Conservation (phyloP, 1,140 invertebrate genomes). For the Acromyrmex charruanus region DNA sequence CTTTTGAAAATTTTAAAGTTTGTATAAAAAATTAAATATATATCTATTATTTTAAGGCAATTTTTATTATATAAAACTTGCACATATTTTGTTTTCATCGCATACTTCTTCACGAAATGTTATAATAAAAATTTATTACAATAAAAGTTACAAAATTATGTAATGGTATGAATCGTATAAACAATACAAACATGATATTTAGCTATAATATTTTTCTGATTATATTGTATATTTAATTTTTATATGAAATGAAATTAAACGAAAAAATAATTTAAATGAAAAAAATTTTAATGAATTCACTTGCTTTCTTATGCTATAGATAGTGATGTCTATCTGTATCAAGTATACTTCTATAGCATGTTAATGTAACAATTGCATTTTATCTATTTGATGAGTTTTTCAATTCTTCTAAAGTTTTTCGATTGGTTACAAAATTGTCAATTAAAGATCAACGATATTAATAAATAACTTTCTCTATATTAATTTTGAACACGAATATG, state of each 20-base stretch:
- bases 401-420: background rate
- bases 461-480: background rate
- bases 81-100: background rate
- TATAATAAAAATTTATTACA: background rate
- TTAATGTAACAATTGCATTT: background rate
- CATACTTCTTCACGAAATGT: background rate
- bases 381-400: background rate
- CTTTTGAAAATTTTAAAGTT: background rate
- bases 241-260: constrained; percentile 2
- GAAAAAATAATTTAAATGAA: background rate
- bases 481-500: background rate
- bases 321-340: too few relatives aligned
- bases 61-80: background rate
- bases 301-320: background rate
- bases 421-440: background rate
- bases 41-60: background rate
- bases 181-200: background rate
- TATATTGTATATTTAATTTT: background rate
- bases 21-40: background rate
- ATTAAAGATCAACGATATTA: constrained; percentile 11
- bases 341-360: too few relatives aligned
- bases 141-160: background rate
- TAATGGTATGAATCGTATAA: background rate
- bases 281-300: background rate
- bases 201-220: background rate